Evolutionary conservation across 2,797 vertebrate species (phyloP), one percentile per base, ranked within the genome.

Genomic region (Peromyscus aztecus): DNA sequence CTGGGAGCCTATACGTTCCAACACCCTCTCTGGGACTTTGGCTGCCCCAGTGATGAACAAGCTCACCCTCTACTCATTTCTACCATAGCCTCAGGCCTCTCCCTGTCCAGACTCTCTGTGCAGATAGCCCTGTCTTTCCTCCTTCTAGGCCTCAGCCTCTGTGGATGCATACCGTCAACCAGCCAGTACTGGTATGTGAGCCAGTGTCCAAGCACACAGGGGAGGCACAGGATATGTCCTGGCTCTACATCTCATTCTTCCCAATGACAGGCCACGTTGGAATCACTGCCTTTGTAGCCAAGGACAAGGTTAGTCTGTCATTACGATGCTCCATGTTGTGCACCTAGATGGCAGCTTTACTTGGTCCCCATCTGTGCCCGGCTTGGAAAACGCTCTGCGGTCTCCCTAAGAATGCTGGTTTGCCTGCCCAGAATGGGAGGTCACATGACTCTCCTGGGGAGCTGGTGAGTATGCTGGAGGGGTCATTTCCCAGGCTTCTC

Each of bases 381-480:
- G 12, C 59, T 93, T 87, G 37, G 46, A 83, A 77, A 86, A 40
- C 37, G 57, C 24, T 55, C 46, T 37, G 1, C 37, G 61, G 23
- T 8, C 12, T 43, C 69, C 43, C 7, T 61, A 75, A 40, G 40
- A 75, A 82, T 24, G 6, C 40, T 85, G 23, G 14, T 21, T 63
- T 24, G 59, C 8, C 17, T 61, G 29, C 6, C 23, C 59, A 24
- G 40, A 14, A 55, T 5, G 8, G 12, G 29, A 34, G 31, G 69
- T 76, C 43, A 17, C 19, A 29, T 63, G 21, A 40, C 13, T 61
- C 16, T 46, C 67, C 13, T 11, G 6, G 14, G n/a, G 2, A 23
- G 7, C 21, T 43, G 1, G 21, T 52, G 13, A 75, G 17, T 1
- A 3, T 14, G 0, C 40, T 24, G 24, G 4, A 29, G 4, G 17